A percentile compares a stretch with the other conserved stretches of the same genome.
Evolutionary conservation across 2,113 vertebrate genomes (phyloP).

Genomic region (Electrona antarctica): DNA sequence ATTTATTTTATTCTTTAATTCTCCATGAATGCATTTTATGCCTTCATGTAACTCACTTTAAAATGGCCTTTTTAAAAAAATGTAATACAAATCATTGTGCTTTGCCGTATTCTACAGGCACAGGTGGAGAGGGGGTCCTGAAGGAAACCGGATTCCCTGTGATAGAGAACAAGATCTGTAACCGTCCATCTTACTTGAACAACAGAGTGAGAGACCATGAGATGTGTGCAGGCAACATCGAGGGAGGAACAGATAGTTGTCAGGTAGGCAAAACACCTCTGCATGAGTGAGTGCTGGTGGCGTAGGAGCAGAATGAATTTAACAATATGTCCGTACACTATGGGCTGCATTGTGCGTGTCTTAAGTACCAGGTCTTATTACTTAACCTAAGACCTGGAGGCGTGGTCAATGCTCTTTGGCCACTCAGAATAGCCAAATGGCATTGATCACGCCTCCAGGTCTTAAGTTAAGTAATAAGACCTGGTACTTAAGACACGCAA

Average conservation of each 20-base stretch:
- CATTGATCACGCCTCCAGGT: too few relatives aligned
- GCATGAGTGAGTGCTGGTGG: too few relatives aligned
- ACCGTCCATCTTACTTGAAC: constrained; percentile 83
- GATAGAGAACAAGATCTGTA: constrained; percentile 93
- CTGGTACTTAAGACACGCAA: too few relatives aligned
- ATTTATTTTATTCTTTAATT: too few relatives aligned
- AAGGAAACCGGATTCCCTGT: constrained; percentile 94
- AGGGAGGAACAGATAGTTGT: constrained; percentile 89
- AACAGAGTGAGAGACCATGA: constrained; percentile 81
- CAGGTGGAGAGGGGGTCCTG: constrained; percentile 77
- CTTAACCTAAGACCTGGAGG: too few relatives aligned
- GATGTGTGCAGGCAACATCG: constrained; percentile 91
- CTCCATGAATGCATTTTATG: not conserved
- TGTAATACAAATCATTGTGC: not conserved
- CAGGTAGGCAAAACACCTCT: constrained; percentile 79
- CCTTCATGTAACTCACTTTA: not conserved
- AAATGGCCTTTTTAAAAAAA: not conserved
- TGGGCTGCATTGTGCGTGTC: too few relatives aligned
- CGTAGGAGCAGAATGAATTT: too few relatives aligned
- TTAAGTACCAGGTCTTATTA: too few relatives aligned
- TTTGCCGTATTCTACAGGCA: constrained; percentile 73
- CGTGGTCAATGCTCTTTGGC: too few relatives aligned
- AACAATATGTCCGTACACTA: too few relatives aligned
- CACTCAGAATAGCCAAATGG: too few relatives aligned
- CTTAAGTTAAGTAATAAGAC: too few relatives aligned